A percentile compares a stretch with the other conserved stretches of the same genome.
These are phyloP conservation scores for Muscina levida DNA, from an alignment of 2,888 invertebrate species.

Conservation along the genomic window DNA sequence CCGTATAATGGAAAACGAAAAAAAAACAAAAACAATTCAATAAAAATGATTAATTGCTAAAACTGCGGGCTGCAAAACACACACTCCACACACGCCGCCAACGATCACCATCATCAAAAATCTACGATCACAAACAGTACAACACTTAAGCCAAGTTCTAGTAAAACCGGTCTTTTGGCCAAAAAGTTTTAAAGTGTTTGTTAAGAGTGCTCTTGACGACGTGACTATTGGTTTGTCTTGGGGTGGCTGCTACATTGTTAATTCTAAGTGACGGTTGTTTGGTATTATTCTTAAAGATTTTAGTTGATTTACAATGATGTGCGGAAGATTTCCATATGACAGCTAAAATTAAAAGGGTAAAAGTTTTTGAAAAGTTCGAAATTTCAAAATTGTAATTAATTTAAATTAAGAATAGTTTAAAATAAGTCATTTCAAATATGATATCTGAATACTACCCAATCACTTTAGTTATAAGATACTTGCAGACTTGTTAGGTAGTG, in stretches of 20 bases:
- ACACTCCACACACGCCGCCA: conserved; percentile 1
- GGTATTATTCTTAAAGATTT: neutral
- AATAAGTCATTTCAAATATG: no score
- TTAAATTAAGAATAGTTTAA: no score
- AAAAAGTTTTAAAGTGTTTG: conserved; percentile 10
- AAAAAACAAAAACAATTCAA: conserved; percentile 39
- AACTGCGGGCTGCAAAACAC: conserved; percentile 57
- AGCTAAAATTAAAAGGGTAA: no score
- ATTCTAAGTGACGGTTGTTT: no score
- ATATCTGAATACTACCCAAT: no score
- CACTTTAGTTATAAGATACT: no score
- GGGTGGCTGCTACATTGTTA: no score
- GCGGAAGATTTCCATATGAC: no score
- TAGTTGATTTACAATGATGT: conserved; percentile 8
- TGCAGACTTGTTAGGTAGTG: no score
- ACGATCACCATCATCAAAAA: conserved; percentile 28
- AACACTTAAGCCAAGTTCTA: conserved; percentile 42
- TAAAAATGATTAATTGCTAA: conserved; percentile 62
- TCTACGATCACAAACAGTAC: conserved; percentile 37
- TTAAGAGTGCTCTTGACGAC: neutral
- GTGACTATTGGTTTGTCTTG: neutral
- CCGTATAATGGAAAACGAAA: conserved; percentile 5
- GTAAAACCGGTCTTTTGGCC: conserved; percentile 55
- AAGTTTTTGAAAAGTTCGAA: no score
- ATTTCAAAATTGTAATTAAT: no score